Evolutionary conservation across 2,113 vertebrate species (phyloP), one percentile per base, ranked within the genome.

Genomic region (Sturnus vulgaris): DNA sequence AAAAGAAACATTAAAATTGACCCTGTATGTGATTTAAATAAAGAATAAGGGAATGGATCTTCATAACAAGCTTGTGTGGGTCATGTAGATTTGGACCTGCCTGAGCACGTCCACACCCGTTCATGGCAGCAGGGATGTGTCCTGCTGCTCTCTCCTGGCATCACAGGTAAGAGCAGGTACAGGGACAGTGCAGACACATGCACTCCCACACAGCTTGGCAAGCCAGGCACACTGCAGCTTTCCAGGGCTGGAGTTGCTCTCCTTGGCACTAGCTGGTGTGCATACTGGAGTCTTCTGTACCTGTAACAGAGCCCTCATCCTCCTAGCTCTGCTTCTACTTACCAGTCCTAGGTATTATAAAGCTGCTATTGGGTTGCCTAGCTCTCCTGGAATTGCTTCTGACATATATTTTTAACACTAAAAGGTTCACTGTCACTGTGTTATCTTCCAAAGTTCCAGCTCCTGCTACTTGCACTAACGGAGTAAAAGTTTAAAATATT

Each of bases 101-200:
- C 31, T 49, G 39, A 64, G 31, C 24, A 6, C 0, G 8, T 14
- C 49, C 56, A 5, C 4, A 2, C 21, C 25, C 6, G 53, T 3
- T 9, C 1, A 0, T 2, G 6, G 61, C 40, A 59, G 49, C 31
- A 61, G n/a, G n/a, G 28, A 25, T 24, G 1, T 20, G 25, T 63
- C 57, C 49, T 57, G 9, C 60, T 66, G 63, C 52, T 70, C 52
- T 50, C 39, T 8, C 57, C 56, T 86, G 35, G 44, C 22, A 79
- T 33, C 65, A 35, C 33, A 42, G 53, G 52, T 19, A 15, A 42
- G 19, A 47, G 35, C 31, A 68, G 61, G 15, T 2, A 18, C 23
- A 76, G 49, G 53, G 31, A 33, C 12, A 66, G 7, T 11, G 37
- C 53, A 82, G 61, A 49, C 33, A 60, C 35, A 1, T 0, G 3